A percentile compares a stretch with the other conserved stretches of the same genome.
Conservation (phyloP, 2,797 vertebrate species). For the Hippoglossus hippoglossus region DNA sequence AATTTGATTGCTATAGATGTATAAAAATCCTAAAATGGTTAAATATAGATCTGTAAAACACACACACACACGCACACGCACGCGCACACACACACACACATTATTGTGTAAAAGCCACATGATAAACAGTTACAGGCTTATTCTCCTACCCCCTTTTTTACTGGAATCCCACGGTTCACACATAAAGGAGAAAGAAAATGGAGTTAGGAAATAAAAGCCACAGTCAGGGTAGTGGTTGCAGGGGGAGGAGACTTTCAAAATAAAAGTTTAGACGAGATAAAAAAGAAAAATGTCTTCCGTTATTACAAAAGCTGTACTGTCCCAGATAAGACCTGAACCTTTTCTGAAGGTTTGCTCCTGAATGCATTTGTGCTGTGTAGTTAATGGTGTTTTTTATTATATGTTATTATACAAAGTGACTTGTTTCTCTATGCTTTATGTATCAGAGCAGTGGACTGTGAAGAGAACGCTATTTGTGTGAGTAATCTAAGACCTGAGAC, state of each 20-base stretch:
- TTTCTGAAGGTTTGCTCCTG: neutral
- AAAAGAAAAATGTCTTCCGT: neutral
- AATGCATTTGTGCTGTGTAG: slow-evolving; percentile 1
- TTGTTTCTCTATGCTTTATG: slow-evolving; percentile 4
- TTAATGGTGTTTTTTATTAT: slow-evolving; percentile 12
- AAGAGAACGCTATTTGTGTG: slow-evolving; percentile 55
- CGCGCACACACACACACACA: neutral
- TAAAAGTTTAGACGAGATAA: slow-evolving; percentile 26
- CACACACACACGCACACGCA: neutral
- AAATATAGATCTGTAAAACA: neutral
- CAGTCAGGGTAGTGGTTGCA: slow-evolving; percentile 34
- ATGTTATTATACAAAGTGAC: slow-evolving; percentile 6
- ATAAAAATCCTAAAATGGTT: neutral
- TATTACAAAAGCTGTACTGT: neutral
- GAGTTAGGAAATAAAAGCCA: slow-evolving; percentile 55
- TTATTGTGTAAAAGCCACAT: slow-evolving; percentile 23
- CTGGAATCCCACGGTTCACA: slow-evolving; percentile 47
- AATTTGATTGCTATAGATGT: neutral
- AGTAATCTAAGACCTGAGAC: slow-evolving; percentile 55
- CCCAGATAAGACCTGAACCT: neutral
- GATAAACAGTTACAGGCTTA: slow-evolving; percentile 53
- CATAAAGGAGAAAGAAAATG: slow-evolving; percentile 43
- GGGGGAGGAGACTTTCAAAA: slow-evolving; percentile 38
- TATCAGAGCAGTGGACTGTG: slow-evolving; percentile 29
- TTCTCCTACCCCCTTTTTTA: slow-evolving; percentile 40